Conservation (phyloP, 2,113 vertebrate genomes). For the Cynopterus brachyotis region DNA sequence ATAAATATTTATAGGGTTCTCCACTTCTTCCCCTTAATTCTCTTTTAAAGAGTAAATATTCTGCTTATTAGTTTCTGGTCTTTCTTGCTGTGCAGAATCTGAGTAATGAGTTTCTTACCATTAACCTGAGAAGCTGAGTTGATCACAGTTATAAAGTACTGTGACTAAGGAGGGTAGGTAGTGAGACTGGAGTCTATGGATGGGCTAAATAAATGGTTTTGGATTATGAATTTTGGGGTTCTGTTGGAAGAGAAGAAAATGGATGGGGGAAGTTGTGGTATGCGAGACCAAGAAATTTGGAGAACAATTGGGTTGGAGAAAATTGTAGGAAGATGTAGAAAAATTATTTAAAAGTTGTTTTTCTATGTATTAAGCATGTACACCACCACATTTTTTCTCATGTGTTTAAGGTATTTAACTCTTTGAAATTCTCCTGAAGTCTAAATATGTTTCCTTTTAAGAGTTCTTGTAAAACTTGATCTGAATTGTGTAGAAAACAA, state of each 20-base stretch:
- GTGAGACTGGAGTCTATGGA: neutral
- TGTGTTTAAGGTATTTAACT: neutral
- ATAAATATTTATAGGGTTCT: neutral
- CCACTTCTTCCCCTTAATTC: neutral
- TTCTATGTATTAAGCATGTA: neutral
- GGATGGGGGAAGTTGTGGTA: neutral
- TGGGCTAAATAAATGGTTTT: neutral
- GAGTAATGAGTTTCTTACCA: neutral
- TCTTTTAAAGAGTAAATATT: neutral
- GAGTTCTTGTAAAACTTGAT: neutral
- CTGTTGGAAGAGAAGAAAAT: neutral
- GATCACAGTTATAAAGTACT: neutral
- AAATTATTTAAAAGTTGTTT: slow-evolving; percentile 10
- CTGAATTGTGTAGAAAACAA: neutral
- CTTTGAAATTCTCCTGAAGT: neutral
- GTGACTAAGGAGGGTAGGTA: neutral
- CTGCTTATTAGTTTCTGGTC: neutral
- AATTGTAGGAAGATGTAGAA: neutral
- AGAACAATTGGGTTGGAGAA: neutral
- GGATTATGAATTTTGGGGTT: neutral
- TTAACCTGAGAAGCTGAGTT: neutral
- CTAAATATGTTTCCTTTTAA: neutral
- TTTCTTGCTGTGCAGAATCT: neutral
- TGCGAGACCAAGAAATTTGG: neutral
- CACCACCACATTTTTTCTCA: neutral